Evolutionary conservation across 2,888 invertebrate species (phyloP).

Genomic region (Drosophila rubida): DNA sequence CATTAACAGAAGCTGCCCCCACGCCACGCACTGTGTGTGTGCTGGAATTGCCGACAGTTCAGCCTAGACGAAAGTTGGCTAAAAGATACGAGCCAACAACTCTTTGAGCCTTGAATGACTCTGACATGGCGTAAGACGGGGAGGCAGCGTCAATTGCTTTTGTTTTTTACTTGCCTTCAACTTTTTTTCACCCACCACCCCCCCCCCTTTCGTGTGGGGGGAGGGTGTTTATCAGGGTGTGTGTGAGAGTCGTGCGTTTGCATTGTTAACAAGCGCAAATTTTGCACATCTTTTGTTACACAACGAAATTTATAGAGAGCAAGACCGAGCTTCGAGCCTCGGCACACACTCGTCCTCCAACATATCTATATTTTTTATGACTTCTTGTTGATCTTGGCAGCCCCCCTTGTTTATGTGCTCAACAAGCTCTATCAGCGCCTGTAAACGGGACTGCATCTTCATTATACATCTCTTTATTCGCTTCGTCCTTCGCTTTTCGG

Average conservation of each 20-base stretch:
- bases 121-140: slow-evolving; percentile 26
- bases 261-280: slow-evolving; percentile 74
- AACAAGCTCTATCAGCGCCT: slow-evolving; percentile 42
- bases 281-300: slow-evolving; percentile 70
- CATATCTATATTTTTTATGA: slow-evolving; percentile 74
- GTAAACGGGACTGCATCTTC: slow-evolving; percentile 14
- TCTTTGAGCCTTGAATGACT: slow-evolving; percentile 58
- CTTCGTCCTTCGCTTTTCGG: neutral
- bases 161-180: slow-evolving; percentile 70
- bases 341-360: neutral
- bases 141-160: slow-evolving; percentile 56
- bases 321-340: slow-evolving; percentile 28
- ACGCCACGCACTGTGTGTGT: neutral
- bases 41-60: slow-evolving; percentile 2
- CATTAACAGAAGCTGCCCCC: slow-evolving; percentile 29
- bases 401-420: slow-evolving; percentile 55
- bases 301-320: slow-evolving; percentile 64
- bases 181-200: slow-evolving; percentile 43
- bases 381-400: slow-evolving; percentile 70
- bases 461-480: neutral
- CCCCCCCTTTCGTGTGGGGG: neutral
- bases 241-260: slow-evolving; percentile 48
- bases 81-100: slow-evolving; percentile 52
- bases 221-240: neutral
- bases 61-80: slow-evolving; percentile 52